Evolutionary conservation across 2,797 vertebrate species (phyloP).

Genomic region (Halcyon smyrnensis): DNA sequence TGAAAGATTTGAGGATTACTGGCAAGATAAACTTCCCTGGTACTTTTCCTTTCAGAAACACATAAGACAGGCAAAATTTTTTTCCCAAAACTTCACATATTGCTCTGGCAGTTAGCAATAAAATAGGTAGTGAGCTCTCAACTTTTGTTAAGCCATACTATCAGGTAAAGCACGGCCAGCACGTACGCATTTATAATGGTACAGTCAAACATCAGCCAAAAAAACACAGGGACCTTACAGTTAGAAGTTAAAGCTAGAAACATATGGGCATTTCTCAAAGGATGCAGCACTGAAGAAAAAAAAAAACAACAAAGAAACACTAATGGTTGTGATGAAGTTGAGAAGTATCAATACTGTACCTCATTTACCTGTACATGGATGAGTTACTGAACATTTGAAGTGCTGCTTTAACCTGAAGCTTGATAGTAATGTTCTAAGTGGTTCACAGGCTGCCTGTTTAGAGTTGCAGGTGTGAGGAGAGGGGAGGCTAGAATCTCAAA

Average conservation of each 20-base stretch:
- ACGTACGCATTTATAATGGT: neutral
- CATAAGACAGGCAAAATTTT: neutral
- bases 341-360: neutral
- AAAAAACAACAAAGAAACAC: neutral
- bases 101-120: neutral
- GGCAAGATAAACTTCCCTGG: neutral
- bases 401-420: neutral
- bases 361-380: neutral
- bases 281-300: neutral
- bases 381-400: neutral
- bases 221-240: neutral
- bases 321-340: neutral
- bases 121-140: neutral
- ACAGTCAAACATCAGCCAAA: neutral
- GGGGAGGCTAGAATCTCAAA: neutral
- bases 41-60: neutral
- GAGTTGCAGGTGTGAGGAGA: neutral
- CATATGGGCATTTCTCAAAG: neutral
- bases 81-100: neutral
- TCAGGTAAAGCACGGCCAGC: neutral
- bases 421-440: neutral
- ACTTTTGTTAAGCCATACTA: neutral
- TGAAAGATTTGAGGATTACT: neutral
- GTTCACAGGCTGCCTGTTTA: neutral
- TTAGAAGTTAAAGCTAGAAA: neutral